Percentiles rank a stretch among this genome's conserved stretches.
These are phyloP conservation scores for Catharus bicknelli DNA, from an alignment of 2,113 vertebrate genomes.

Conservation along the genomic window DNA sequence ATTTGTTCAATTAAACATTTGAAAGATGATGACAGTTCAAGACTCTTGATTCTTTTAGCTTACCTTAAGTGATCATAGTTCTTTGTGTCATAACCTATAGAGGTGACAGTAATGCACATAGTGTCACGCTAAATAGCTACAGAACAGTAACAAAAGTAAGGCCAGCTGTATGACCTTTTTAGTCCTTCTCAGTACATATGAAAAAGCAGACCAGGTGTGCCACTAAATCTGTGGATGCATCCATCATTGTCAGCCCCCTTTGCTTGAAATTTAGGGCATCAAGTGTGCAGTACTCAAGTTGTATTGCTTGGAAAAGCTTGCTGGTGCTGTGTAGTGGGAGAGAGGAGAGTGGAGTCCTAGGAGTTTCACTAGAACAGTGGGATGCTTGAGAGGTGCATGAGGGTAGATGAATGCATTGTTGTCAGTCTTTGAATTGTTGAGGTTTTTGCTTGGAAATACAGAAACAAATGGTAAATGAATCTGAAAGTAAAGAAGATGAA, in stretches of 20 bases:
- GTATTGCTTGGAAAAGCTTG: background rate
- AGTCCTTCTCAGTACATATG: background rate
- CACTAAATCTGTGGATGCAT: background rate
- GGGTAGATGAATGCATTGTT: background rate
- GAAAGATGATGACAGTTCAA: background rate
- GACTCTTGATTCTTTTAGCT: background rate
- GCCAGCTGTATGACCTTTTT: background rate
- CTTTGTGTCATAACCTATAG: background rate
- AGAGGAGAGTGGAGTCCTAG: background rate
- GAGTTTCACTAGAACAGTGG: background rate
- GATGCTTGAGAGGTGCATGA: background rate
- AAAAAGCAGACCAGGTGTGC: background rate
- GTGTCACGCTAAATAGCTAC: background rate
- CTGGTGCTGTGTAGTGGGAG: background rate
- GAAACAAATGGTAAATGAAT: background rate
- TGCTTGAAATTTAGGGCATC: background rate
- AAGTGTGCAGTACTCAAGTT: background rate
- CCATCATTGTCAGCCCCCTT: background rate
- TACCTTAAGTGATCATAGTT: background rate
- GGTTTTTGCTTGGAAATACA: background rate
- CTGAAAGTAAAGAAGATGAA: background rate
- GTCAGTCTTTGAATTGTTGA: background rate
- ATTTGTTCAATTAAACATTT: background rate
- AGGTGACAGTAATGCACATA: background rate
- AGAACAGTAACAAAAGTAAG: background rate